Base-by-base conservation (phyloP, 1,140 invertebrate species). In the Drosophila rufa region DNA sequence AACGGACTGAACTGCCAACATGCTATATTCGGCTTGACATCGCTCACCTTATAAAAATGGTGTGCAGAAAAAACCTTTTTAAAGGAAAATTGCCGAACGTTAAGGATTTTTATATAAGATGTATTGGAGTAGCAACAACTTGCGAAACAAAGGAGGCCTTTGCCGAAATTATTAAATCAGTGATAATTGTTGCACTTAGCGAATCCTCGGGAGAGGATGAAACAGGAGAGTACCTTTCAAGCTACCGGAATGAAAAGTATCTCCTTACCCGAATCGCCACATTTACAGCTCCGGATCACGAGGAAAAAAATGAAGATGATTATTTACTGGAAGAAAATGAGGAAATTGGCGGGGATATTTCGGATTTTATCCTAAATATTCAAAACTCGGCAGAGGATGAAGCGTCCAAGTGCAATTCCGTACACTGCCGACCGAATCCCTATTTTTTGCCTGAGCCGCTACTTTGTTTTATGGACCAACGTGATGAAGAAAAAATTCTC, bases 1-100 rank as follows among this genome's bases (percentile, higher is more conserved):
- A 17, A 19, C 6, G 7, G 6, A 45, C 6, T 3, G n/a, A 4
- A 30, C 57, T 47, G 42, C 57, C 57, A 17, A 42, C n/a, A 30
- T 22, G 27, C 42, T 59, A 30, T 4, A 59, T 59, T 14, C n/a
- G 57, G 7, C 40, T 59, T 14, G 40, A 46, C 25, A 59, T 59
- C 12, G 40, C 40, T 2, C 57, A 59, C 25, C 57, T 59, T 1
- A 30, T 30, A 19, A 59, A 59, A 46, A 59, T 59, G 25, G 30
- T 46, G 5, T 46, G 57, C 8, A 8, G 27, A 3, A 59, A 19
- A 4, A 59, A 46, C n/a, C 12, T 46, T 12, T 19, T 59, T 47
- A 46, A 59, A 15, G 17, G 17, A 59, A 33, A 47, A 33, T 19
- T 47, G 27, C 42, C 25, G 3, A 59, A 47, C 7, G 14, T 51